Evolutionary conservation across 2,113 vertebrate genomes (phyloP).

Genomic region (Chiloscyllium plagiosum): DNA sequence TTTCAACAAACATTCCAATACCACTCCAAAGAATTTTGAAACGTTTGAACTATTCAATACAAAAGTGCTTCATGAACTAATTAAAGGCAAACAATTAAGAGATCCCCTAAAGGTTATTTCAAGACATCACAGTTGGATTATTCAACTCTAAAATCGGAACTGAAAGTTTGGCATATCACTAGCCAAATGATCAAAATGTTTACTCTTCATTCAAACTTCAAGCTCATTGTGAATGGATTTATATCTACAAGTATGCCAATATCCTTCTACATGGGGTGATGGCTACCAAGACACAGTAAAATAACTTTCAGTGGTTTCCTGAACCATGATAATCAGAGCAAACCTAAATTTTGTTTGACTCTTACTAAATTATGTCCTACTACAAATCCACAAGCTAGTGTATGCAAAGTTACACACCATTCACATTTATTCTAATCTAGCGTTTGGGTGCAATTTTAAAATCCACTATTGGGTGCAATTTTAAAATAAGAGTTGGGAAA

Average conservation of each 20-base stretch:
- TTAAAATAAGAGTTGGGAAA: no score
- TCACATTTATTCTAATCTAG: not conserved
- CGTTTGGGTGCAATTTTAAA: not conserved
- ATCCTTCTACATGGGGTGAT: not conserved
- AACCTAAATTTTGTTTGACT: not conserved
- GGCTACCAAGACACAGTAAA: not conserved
- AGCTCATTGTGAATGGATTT: not conserved
- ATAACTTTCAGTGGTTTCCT: not conserved
- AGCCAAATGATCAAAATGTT: not conserved
- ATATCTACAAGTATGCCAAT: not conserved
- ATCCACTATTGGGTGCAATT: not conserved
- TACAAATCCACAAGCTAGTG: not conserved
- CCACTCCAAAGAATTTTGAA: not conserved
- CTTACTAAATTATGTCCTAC: not conserved
- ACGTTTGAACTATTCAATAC: not conserved
- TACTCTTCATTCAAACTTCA: not conserved
- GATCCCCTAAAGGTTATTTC: not conserved
- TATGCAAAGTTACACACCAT: not conserved
- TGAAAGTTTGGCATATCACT: not conserved
- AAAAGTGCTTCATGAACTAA: not conserved
- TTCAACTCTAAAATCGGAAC: not conserved
- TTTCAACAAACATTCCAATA: not conserved
- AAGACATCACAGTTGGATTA: not conserved
- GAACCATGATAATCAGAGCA: not conserved
- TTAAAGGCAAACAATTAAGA: not conserved